Evolutionary conservation across 2,113 vertebrate species (phyloP).

Genomic region (Ophthalmolycus amberensis): DNA sequence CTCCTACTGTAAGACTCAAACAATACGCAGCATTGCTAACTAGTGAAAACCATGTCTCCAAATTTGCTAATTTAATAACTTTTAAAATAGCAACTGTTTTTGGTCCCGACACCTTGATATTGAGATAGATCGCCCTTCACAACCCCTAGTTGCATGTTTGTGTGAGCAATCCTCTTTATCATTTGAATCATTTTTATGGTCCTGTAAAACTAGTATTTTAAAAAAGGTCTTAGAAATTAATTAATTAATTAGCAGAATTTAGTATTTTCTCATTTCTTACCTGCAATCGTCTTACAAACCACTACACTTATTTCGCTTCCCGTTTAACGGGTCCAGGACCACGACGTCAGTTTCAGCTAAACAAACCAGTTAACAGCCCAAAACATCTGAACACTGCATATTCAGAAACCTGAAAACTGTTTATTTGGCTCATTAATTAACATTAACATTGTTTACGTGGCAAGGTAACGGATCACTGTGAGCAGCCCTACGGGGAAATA

Average conservation of each 20-base stretch:
- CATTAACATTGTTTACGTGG: conserved; percentile 1
- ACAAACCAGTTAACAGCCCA: not conserved
- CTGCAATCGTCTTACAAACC: not conserved
- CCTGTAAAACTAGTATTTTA: not conserved
- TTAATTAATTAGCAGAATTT: not conserved
- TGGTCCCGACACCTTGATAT: not conserved
- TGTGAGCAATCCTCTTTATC: not conserved
- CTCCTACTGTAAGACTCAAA: not conserved
- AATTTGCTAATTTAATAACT: not conserved
- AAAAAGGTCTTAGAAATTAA: not conserved
- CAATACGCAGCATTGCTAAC: not conserved
- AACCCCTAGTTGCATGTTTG: not conserved
- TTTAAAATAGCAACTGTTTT: not conserved
- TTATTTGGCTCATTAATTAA: not conserved
- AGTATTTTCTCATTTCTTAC: not conserved
- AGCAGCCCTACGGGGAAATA: conserved; percentile 25
- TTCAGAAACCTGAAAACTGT: not conserved
- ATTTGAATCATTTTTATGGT: not conserved
- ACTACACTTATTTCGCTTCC: not conserved
- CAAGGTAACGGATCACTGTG: conserved; percentile 30
- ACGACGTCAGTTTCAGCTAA: not conserved
- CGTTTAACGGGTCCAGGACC: not conserved
- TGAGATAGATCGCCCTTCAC: not conserved
- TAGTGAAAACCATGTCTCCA: not conserved
- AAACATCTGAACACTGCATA: not conserved